These are phyloP conservation scores for Alexandromys fortis DNA, from an alignment of 2,113 vertebrate genomes.

Conservation along the genomic window DNA sequence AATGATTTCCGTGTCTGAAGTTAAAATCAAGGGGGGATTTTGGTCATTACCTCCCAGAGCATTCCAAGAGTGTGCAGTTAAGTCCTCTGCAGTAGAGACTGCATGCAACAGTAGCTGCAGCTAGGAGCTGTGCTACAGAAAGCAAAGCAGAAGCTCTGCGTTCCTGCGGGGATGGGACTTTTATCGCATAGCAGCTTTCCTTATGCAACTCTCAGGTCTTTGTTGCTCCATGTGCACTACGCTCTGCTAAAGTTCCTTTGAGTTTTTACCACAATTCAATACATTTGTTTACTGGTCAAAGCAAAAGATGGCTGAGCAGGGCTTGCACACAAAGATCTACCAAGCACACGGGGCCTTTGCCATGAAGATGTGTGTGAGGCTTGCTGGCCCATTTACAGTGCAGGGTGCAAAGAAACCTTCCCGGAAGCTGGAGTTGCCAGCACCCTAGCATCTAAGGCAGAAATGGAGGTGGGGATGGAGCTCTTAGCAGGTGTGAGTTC, in stretches of 20 bases:
- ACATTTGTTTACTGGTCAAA: not conserved
- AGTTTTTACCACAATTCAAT: not conserved
- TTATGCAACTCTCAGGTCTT: not conserved
- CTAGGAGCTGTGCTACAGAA: not conserved
- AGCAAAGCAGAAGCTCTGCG: not conserved
- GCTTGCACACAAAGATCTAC: not conserved
- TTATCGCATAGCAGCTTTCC: not conserved
- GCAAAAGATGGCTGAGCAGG: not conserved
- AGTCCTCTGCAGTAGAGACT: not conserved
- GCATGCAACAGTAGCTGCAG: not conserved
- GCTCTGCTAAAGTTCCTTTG: not conserved
- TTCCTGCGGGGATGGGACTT: not conserved
- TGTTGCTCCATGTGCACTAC: not conserved
- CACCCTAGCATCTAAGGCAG: not conserved
- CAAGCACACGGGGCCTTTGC: accelerated
- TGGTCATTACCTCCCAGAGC: not conserved
- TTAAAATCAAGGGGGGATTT: slow-evolving; percentile 31
- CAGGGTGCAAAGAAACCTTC: not conserved
- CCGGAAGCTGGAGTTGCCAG: not conserved
- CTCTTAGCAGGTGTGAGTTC: not conserved
- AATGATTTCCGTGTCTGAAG: slow-evolving; percentile 41
- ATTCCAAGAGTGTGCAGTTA: slow-evolving; percentile 6
- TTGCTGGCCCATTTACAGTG: not conserved
- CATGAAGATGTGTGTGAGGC: not conserved
- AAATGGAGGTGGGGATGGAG: not conserved